Evolutionary conservation across 1,140 invertebrate genomes (phyloP).

Genomic region (Drosophila nannoptera): DNA sequence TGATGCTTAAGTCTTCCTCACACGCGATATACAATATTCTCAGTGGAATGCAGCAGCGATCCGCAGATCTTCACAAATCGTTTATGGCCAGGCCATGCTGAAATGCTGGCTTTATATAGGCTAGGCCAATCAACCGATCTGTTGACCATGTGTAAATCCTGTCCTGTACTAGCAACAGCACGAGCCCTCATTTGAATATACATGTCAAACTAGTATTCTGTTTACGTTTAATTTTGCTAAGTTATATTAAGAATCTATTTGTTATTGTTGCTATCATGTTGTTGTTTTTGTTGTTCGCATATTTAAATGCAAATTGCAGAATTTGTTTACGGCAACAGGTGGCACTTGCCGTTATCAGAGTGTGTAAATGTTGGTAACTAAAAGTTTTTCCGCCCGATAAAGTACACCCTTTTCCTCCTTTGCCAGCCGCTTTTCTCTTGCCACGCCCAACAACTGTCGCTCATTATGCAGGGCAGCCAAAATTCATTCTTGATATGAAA

Average conservation of each 20-base stretch:
- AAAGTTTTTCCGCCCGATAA: too few relatives aligned
- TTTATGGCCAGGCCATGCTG: slow-evolving; percentile 43
- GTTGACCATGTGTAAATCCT: slow-evolving; percentile 69
- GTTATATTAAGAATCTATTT: slow-evolving; percentile 50
- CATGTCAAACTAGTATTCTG: slow-evolving; percentile 78
- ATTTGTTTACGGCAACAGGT: slow-evolving; percentile 73
- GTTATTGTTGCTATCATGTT: slow-evolving; percentile 31
- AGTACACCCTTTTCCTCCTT: background rate
- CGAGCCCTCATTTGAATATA: slow-evolving; percentile 63
- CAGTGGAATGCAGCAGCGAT: slow-evolving; percentile 19
- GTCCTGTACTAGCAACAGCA: slow-evolving; percentile 33
- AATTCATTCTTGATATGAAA: slow-evolving; percentile 36
- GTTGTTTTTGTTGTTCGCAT: slow-evolving; percentile 45
- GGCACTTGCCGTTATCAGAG: slow-evolving; percentile 26
- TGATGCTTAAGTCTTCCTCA: slow-evolving; percentile 63
- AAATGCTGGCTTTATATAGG: slow-evolving; percentile 60
- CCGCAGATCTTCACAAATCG: slow-evolving; percentile 51
- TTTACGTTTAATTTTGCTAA: slow-evolving; percentile 62
- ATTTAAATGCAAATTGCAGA: slow-evolving; percentile 53
- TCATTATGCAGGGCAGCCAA: slow-evolving; percentile 38
- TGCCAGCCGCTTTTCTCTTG: slow-evolving; percentile 18
- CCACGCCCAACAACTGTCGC: background rate
- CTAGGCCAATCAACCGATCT: slow-evolving; percentile 6
- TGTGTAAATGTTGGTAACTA: too few relatives aligned
- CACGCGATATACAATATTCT: slow-evolving; percentile 47